phyloP scores from a whole-genome alignment of 2,888 invertebrate species.

The Uropetala carovei region DNA sequence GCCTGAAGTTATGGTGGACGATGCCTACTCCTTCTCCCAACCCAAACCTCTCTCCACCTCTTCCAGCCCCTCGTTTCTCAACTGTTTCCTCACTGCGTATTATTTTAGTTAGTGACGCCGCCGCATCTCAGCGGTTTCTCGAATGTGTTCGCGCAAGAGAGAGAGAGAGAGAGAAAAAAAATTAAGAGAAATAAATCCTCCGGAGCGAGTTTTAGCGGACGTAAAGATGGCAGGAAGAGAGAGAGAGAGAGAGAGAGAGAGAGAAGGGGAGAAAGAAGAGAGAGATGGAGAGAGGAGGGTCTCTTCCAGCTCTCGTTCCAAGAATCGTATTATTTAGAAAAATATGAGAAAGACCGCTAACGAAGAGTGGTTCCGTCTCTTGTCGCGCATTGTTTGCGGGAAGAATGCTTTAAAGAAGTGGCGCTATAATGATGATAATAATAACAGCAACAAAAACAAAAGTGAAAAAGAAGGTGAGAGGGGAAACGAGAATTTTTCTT shows the following conservation, averaged over 20 bases:
- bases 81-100: background rate
- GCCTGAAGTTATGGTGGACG: background rate
- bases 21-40: background rate
- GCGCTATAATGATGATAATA: background rate
- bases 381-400: background rate
- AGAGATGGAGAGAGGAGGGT: too few species aligned
- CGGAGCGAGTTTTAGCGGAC: background rate
- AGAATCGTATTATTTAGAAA: background rate
- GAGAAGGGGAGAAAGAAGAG: too few species aligned
- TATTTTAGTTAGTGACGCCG: constrained; percentile 3
- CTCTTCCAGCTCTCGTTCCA: background rate
- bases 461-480: background rate
- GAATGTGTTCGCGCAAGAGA: background rate
- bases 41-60: background rate
- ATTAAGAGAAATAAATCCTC: background rate
- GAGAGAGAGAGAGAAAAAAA: too few species aligned
- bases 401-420: background rate
- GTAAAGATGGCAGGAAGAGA: too few species aligned
- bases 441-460: background rate
- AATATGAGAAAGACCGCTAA: background rate
- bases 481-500: background rate
- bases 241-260: too few species aligned
- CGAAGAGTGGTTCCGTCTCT: background rate
- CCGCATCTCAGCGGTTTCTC: background rate
- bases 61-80: background rate